Conservation (phyloP, 2,888 invertebrate genomes). For the Caenorhabditis uteleia region DNA sequence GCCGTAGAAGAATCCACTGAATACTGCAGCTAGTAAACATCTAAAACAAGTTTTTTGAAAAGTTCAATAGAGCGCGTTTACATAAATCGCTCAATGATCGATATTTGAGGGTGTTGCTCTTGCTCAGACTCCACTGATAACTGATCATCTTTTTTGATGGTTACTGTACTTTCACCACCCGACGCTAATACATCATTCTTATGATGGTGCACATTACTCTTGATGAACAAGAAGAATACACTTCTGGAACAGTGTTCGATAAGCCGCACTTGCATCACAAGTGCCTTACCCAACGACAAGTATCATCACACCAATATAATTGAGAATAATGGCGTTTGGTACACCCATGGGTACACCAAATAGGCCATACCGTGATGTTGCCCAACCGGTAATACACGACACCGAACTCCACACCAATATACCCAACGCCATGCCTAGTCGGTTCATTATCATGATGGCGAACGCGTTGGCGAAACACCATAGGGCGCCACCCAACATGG, state of each 20-base stretch:
- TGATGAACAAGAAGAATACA: slow-evolving; percentile 49
- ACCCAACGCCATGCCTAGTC: slow-evolving; percentile 72
- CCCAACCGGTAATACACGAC: slow-evolving; percentile 72
- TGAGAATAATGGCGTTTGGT: slow-evolving; percentile 43
- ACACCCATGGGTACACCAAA: slow-evolving; percentile 47
- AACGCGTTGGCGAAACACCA: slow-evolving; percentile 72
- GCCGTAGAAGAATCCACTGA: slow-evolving; percentile 72
- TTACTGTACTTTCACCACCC: background rate
- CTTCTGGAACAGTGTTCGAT: slow-evolving; percentile 23
- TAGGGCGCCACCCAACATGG: slow-evolving; percentile 72
- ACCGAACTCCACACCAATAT: slow-evolving; percentile 72
- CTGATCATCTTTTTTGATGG: too few relatives aligned
- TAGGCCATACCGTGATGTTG: slow-evolving; percentile 47
- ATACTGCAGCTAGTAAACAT: slow-evolving; percentile 69
- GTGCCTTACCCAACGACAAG: slow-evolving; percentile 47
- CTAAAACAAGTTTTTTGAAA: slow-evolving; percentile 57
- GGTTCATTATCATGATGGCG: slow-evolving; percentile 72
- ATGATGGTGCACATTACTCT: slow-evolving; percentile 29
- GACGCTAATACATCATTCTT: slow-evolving; percentile 4
- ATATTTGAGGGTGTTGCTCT: too few relatives aligned
- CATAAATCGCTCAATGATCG: background rate
- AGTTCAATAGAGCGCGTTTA: background rate
- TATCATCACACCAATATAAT: slow-evolving; percentile 46
- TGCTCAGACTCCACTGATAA: too few relatives aligned
- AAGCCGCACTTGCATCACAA: background rate